Evolutionary conservation across 2,888 invertebrate species (phyloP), one percentile per base, ranked within the genome.

Genomic region (Lasioglossum marginatum): DNA sequence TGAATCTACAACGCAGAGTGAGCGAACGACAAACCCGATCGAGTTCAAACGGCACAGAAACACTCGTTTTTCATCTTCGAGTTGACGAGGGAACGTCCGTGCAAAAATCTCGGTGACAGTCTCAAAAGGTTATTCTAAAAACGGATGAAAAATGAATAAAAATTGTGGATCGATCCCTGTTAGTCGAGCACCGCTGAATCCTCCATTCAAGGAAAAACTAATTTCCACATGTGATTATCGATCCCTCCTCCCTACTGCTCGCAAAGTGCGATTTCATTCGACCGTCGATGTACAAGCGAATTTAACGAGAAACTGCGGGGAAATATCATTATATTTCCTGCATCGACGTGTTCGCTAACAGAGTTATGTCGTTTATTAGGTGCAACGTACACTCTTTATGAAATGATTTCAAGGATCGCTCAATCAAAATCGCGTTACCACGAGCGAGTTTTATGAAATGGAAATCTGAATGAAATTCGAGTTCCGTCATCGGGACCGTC

Each of bases 221-320:
- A 34, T 66, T 66, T 66, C 66, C 34, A 66, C 34, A n/a, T n/a
- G 66, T 66, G 63, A 66, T 31, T 66, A 66, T 66, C 66, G 31
- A 66, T 66, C 63, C 23, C 2, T 52, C 3, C 52, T 52, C 14
- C 63, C 34, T 34, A 6, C 31, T 16, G 31, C 63, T 63, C 16
- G 19, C 8, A 8, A 23, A 3, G 10, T 34, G 19, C 34, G 31
- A 19, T 34, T 23, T 31, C 70, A n/a, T 70, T 63, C 63, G 63
- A 31, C 31, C 40, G 70, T n/a, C 40, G 70, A 5, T 14, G 27
- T 63, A 63, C 60, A 27, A 27, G 60, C 27, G 31, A 31, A 31
- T 63, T 63, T 16, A 16, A 31, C 16, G 16, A 31, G 63, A 63
- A 63, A 63, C 31, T 6, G 5, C 2, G 16, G 16, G 2, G 31